Conservation (phyloP, 2,888 invertebrate genomes). For the Pedicia rivosa region DNA sequence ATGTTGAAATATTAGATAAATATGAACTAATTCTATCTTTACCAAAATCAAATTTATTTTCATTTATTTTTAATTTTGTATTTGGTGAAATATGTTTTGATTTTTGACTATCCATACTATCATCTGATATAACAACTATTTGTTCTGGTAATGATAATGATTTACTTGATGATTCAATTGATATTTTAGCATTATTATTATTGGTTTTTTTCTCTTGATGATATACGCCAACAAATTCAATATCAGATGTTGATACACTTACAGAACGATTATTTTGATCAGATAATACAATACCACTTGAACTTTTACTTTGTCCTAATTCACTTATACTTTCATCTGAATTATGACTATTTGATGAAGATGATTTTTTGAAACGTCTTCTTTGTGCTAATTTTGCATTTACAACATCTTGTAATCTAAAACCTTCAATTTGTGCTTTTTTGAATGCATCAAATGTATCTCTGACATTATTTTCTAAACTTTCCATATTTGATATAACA, state of each 20-base stretch:
- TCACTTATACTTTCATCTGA: slow-evolving; percentile 20
- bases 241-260: slow-evolving; percentile 10
- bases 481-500: slow-evolving; percentile 35
- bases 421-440: slow-evolving; percentile 52
- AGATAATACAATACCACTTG: slow-evolving; percentile 14
- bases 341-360: slow-evolving; percentile 12
- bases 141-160: too few relatives aligned
- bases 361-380: slow-evolving; percentile 40
- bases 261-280: slow-evolving; percentile 13
- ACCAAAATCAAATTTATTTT: background rate
- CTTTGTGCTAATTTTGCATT: slow-evolving; percentile 54
- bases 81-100: background rate
- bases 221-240: slow-evolving; percentile 4
- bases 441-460: slow-evolving; percentile 49
- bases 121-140: slow-evolving; percentile 3
- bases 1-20: background rate
- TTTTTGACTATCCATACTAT: background rate
- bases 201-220: background rate
- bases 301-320: slow-evolving; percentile 21
- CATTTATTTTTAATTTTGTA: background rate
- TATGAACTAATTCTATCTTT: background rate
- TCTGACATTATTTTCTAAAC: slow-evolving; percentile 21
- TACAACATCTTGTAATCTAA: slow-evolving; percentile 53
- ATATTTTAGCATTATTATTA: background rate
- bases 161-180: too few relatives aligned